A percentile compares a stretch with the other conserved stretches of the same genome.
These are phyloP conservation scores for Scelioninae gen. 2 DNA, from an alignment of 2,888 invertebrate species.

Conservation along the genomic window DNA sequence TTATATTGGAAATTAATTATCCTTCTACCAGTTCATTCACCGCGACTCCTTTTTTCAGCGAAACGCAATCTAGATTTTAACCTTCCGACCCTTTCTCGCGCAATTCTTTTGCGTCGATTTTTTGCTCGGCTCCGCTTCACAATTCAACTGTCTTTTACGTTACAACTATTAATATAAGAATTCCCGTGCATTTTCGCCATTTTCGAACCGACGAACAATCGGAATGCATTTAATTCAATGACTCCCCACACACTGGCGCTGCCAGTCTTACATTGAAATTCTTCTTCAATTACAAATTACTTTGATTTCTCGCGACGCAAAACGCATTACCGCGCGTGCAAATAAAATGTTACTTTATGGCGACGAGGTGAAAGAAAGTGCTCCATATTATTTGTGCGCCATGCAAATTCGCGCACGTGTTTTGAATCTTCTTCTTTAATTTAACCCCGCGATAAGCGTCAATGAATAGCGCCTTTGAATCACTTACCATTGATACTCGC, in stretches of 20 bases:
- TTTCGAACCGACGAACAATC: not conserved
- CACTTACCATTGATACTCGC: not conserved
- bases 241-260: not conserved
- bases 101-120: too few species aligned
- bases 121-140: too few species aligned
- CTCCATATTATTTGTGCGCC: not conserved
- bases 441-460: not conserved
- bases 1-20: constrained; percentile 2
- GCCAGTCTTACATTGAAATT: not conserved
- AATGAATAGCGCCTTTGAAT: not conserved
- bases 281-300: constrained; percentile 14
- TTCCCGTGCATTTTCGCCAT: too few species aligned
- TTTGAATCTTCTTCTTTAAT: too few species aligned
- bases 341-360: constrained; percentile 5
- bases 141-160: too few species aligned
- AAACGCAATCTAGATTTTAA: too few species aligned
- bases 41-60: too few species aligned
- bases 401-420: constrained; percentile 1
- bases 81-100: too few species aligned
- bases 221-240: not conserved
- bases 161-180: too few species aligned
- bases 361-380: constrained; percentile 9
- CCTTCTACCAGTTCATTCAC: not conserved
- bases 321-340: constrained; percentile 8
- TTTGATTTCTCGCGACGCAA: constrained; percentile 17